A percentile compares a stretch with the other conserved stretches of the same genome.
These are phyloP conservation scores for Hipparchia sbordonii DNA, from an alignment of 2,888 invertebrate species.

Conservation along the genomic window DNA sequence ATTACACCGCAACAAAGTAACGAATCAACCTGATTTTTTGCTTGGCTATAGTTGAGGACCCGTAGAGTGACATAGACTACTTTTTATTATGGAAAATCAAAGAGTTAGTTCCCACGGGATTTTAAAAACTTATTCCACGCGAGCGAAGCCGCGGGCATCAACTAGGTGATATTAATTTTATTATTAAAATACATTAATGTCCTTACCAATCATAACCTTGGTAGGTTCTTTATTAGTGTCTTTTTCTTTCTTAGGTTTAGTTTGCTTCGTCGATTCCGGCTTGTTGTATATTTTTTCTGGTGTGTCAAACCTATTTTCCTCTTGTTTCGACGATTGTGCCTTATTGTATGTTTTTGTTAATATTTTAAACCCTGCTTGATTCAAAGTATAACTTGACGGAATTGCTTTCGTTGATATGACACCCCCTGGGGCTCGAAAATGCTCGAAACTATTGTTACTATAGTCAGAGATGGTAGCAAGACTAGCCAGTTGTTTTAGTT, in stretches of 20 bases:
- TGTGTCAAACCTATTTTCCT: constrained; percentile 67
- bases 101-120: no score
- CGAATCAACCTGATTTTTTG: no score
- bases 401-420: constrained; percentile 84
- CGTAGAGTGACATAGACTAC: no score
- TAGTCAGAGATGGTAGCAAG: constrained; percentile 81
- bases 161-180: no score
- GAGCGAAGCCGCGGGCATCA: no score
- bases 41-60: no score
- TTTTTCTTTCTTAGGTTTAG: constrained; percentile 59
- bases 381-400: constrained; percentile 83
- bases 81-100: no score
- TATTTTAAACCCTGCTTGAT: constrained; percentile 86
- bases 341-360: constrained; percentile 86
- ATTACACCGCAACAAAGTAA: no score
- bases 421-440: constrained; percentile 72
- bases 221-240: constrained; percentile 50
- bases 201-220: constrained; percentile 54
- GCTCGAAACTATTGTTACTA: constrained; percentile 70
- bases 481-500: constrained; percentile 80
- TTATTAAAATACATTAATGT: constrained; percentile 1
- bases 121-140: no score
- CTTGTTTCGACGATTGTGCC: constrained; percentile 73
- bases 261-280: constrained; percentile 43
- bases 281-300: constrained; percentile 67